Base-by-base conservation (phyloP, 1,140 invertebrate species). In the Drosophila mojavensis region DNA sequence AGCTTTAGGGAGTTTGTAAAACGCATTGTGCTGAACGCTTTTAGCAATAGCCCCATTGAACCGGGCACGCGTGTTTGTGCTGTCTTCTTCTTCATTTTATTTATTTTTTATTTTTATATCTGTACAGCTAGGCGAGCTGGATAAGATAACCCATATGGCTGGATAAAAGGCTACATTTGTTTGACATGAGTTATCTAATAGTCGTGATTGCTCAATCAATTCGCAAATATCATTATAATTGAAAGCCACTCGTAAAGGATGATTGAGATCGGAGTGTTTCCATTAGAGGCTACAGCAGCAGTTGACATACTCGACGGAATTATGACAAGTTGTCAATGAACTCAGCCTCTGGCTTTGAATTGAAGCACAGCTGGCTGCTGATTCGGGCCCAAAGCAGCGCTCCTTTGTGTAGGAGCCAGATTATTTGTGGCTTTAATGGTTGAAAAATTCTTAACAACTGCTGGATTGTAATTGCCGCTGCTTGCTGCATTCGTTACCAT, bases 121-220 rank as follows among this genome's bases (percentile, higher is more conserved):
- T 51, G 30, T 36, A 5, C 2, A 20, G 28, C 17, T 11, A 5
- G 39, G 7, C 6, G 5, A 28, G 39, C n/a, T 39, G 4, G 64
- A 68, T 74, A 74, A 74, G 71, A 62, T 74, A 73, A 62, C 50
- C 45, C 71, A 74, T 68, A 55, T 51, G 71, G 58, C 59, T 61
- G 60, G 36, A 56, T 61, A 61, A 50, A 30, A 62, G 60, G 65
- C 62, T 63, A 59, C 64, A 68, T 74, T 72, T 82, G 83, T 72
- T 70, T 88, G 82, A 75, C 85, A 88, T 88, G 83, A 88, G 82
- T 72, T 88, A 85, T 85, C 82, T 79, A 82, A 85, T 85, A 82
- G 82, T 66, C 75, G 54, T 72, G 82, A 85, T 85, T 85, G 81
- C 82, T 81, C 82, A 85, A 84, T 84, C 81, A 86, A 75, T 81